Conservation (phyloP, 2,888 invertebrate species). For the Prosopocoilus inquinatus region DNA sequence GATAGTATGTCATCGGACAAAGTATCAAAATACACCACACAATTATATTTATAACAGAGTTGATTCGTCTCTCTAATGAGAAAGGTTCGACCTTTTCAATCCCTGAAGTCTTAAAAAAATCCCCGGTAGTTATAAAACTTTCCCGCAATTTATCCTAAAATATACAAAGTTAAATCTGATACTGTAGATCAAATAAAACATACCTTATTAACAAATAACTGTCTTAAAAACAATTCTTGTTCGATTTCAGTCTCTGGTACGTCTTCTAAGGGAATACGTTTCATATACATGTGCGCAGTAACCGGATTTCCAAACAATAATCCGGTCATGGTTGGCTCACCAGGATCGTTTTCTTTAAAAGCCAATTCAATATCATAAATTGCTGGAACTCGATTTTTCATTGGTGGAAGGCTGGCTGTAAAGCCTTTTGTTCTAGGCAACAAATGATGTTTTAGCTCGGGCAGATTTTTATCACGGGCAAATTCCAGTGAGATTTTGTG, state of each 20-base stretch:
- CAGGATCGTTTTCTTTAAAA: slow-evolving; percentile 62
- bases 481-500: slow-evolving; percentile 85
- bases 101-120: slow-evolving; percentile 76
- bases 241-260: slow-evolving; percentile 74
- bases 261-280: slow-evolving; percentile 76
- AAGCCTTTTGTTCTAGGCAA: slow-evolving; percentile 96
- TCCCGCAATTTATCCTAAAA: slow-evolving; percentile 70
- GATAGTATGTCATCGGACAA: slow-evolving; percentile 70
- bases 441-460: slow-evolving; percentile 83
- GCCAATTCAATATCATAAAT: slow-evolving; percentile 81
- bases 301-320: slow-evolving; percentile 72
- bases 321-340: slow-evolving; percentile 70
- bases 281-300: slow-evolving; percentile 73
- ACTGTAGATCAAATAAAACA: slow-evolving; percentile 12
- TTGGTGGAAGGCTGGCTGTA: slow-evolving; percentile 76
- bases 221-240: slow-evolving; percentile 78
- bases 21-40: slow-evolving; percentile 69
- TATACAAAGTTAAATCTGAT: not conserved
- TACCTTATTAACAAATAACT: slow-evolving; percentile 81
- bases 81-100: slow-evolving; percentile 63
- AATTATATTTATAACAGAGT: slow-evolving; percentile 68
- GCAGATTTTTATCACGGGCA: slow-evolving; percentile 81
- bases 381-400: slow-evolving; percentile 77
- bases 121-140: slow-evolving; percentile 71
- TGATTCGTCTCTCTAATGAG: slow-evolving; percentile 59